Percentiles rank a stretch among this genome's conserved stretches.
Evolutionary conservation across 2,113 vertebrate genomes (phyloP).

Genomic region (Ailurus styani): DNA sequence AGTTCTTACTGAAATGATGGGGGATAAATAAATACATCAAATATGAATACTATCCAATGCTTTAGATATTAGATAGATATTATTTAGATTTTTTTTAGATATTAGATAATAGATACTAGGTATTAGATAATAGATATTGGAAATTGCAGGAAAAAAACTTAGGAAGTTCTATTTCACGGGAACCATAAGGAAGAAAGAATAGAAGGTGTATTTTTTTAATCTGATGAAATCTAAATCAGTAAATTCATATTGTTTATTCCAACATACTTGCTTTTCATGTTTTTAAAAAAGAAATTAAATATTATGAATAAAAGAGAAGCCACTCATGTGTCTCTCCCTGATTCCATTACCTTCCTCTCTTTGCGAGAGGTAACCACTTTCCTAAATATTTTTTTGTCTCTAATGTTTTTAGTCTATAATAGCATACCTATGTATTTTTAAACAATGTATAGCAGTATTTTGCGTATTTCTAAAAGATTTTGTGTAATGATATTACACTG

Average conservation of each 20-base stretch:
- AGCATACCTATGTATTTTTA: not conserved
- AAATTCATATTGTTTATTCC: not conserved
- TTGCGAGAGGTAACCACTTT: not conserved
- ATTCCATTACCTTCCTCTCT: not conserved
- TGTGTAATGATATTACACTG: not conserved
- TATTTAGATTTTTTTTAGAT: too few relatives aligned
- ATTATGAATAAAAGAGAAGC: not conserved
- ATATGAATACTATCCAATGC: not conserved
- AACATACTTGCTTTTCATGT: not conserved
- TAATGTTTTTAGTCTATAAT: not conserved
- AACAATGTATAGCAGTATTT: not conserved
- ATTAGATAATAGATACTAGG: not conserved
- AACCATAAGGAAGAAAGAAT: slow-evolving; percentile 7
- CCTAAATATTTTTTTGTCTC: not conserved
- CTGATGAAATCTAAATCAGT: slow-evolving; percentile 28
- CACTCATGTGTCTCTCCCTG: not conserved
- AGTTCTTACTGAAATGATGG: not conserved
- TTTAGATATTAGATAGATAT: not conserved
- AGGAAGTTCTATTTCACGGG: not conserved
- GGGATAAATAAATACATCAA: not conserved
- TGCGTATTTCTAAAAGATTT: slow-evolving; percentile 8
- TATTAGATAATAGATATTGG: not conserved
- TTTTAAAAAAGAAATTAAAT: slow-evolving; percentile 21
- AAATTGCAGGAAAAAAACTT: not conserved
- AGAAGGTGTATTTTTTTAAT: slow-evolving; percentile 12